Conservation (phyloP, 2,888 invertebrate genomes). For the Stegophylla sp. region DNA sequence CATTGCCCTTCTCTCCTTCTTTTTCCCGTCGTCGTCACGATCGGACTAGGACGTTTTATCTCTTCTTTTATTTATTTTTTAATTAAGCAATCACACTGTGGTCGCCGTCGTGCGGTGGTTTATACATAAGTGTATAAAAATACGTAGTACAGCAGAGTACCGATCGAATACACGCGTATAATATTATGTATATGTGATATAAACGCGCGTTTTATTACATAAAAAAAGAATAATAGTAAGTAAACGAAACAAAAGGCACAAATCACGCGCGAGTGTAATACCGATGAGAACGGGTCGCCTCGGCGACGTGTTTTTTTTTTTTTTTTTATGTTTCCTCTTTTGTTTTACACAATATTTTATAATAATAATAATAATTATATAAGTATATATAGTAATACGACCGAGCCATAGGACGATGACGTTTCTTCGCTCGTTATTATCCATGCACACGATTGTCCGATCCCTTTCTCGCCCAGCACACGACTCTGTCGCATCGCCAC, state of each 20-base stretch:
- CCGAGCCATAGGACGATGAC: not conserved
- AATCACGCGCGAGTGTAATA: slow-evolving; percentile 19
- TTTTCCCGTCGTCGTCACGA: slow-evolving; percentile 24
- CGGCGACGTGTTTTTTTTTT: not conserved
- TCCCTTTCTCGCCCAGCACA: not conserved
- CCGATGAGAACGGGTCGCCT: not conserved
- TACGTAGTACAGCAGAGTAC: not conserved
- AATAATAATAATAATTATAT: not conserved
- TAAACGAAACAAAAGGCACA: slow-evolving; percentile 19
- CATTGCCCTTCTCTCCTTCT: not conserved
- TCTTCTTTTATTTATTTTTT: not conserved
- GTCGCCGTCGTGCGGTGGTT: not conserved
- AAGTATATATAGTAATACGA: too few species aligned
- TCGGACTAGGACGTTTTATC: slow-evolving; percentile 1
- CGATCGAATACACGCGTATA: not conserved
- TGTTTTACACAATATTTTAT: not conserved
- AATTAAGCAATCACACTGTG: slow-evolving; percentile 54
- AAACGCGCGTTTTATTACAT: slow-evolving; percentile 11
- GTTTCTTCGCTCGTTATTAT: not conserved
- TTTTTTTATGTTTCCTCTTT: slow-evolving; percentile 13
- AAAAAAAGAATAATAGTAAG: not conserved
- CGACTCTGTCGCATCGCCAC: not conserved
- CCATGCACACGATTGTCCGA: not conserved
- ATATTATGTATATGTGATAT: not conserved
- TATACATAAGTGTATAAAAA: not conserved